Percentiles rank a stretch among this genome's conserved stretches.
phyloP scores from a whole-genome alignment of 30 jellyfish, hydroid and myxozoan genomes.

The Aurelia aurita complex sp. Pacific region DNA sequence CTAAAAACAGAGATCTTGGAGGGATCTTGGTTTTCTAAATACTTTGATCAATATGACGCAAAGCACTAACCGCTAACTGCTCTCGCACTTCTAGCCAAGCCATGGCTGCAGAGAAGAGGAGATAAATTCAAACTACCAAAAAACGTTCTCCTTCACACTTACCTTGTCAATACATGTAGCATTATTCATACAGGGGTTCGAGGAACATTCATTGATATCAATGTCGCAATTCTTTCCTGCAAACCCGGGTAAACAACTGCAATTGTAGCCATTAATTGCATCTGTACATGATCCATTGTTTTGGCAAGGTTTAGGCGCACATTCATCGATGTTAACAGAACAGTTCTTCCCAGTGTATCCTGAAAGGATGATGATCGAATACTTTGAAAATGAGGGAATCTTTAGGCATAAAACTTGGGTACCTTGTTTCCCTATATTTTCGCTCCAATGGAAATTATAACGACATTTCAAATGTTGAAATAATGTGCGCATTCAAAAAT shows the following conservation, averaged over 20 bases:
- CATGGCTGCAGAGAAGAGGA: too few relatives aligned
- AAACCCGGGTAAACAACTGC: slow-evolving; percentile 53
- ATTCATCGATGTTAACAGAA: slow-evolving; percentile 71
- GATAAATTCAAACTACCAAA: neutral
- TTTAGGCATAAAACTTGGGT: too few relatives aligned
- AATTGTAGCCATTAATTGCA: slow-evolving; percentile 44
- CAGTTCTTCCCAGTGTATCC: slow-evolving; percentile 74
- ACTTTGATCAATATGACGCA: neutral
- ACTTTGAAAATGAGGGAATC: too few relatives aligned
- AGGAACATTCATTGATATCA: slow-evolving; percentile 59
- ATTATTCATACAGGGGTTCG: slow-evolving; percentile 54
- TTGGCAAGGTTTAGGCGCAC: slow-evolving; percentile 72
- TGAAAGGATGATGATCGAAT: neutral
- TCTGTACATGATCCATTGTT: slow-evolving; percentile 81
- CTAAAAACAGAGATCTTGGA: too few relatives aligned
- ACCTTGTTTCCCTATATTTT: too few relatives aligned
- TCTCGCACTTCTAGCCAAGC: neutral
- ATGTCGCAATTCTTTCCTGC: slow-evolving; percentile 54
- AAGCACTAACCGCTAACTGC: neutral
- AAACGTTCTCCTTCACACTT: neutral
- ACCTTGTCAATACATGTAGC: slow-evolving; percentile 68
- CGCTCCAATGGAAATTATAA: too few relatives aligned
- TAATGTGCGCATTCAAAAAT: too few relatives aligned
- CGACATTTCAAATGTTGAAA: too few relatives aligned
- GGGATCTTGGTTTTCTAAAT: neutral